Conservation (phyloP, 2,113 vertebrate genomes). For the Callochromis pleurospilus region DNA sequence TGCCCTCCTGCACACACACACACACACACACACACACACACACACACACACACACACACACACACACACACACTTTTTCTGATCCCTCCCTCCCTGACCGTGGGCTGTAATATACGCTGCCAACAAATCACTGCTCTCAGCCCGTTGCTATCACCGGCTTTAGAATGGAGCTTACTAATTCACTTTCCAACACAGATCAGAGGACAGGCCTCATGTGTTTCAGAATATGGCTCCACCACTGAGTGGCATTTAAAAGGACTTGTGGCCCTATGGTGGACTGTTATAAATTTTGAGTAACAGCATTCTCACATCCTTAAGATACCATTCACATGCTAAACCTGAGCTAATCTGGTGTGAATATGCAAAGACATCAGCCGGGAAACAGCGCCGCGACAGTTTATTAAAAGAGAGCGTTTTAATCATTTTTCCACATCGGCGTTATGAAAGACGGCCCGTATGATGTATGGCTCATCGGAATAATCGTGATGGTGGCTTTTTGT, state of each 20-base stretch:
- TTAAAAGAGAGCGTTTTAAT: slow-evolving; percentile 30
- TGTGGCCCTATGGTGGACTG: slow-evolving; percentile 51
- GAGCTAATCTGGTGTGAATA: slow-evolving; percentile 26
- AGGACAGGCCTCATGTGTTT: slow-evolving; percentile 69
- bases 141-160: slow-evolving; percentile 61
- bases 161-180: slow-evolving; percentile 67
- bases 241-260: slow-evolving; percentile 38
- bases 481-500: slow-evolving; percentile 37
- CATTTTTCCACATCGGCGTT: slow-evolving; percentile 24
- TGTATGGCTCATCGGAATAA: slow-evolving; percentile 24
- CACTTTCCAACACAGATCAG: slow-evolving; percentile 68
- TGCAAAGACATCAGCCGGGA: slow-evolving; percentile 1
- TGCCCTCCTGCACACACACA: slow-evolving; percentile 3
- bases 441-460: slow-evolving; percentile 14
- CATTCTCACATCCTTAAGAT: slow-evolving; percentile 19
- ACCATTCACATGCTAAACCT: slow-evolving; percentile 24
- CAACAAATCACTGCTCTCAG: slow-evolving; percentile 70
- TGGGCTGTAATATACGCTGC: slow-evolving; percentile 67
- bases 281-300: slow-evolving; percentile 53
- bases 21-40: slow-evolving; percentile 2
- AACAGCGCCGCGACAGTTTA: slow-evolving; percentile 4
- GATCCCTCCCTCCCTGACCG: slow-evolving; percentile 50
- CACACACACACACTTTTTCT: slow-evolving; percentile 1
- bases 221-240: slow-evolving; percentile 56
- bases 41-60: slow-evolving; percentile 9